Percentiles rank a stretch among this genome's conserved stretches.
Conservation (phyloP, 1,140 invertebrate genomes). For the Rhizoglyphus robini region DNA sequence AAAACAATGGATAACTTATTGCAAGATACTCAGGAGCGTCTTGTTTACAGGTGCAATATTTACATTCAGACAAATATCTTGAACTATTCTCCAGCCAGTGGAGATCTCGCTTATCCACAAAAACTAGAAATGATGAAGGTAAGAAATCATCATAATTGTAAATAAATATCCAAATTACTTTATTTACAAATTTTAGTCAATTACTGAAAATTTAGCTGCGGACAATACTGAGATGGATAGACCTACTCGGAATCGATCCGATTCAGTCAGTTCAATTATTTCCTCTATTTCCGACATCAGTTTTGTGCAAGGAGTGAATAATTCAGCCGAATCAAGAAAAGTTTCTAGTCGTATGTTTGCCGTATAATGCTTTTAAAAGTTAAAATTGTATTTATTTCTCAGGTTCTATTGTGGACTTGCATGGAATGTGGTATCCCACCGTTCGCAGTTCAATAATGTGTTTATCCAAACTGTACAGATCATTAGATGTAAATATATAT, state of each 20-base stretch:
- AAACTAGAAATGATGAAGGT: conserved; percentile 92
- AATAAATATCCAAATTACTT: neutral
- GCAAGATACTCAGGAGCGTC: conserved; percentile 87
- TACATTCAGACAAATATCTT: conserved; percentile 84
- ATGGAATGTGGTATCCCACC: conserved; percentile 99
- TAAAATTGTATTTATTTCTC: no score
- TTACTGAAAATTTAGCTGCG: conserved; percentile 22
- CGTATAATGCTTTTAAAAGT: no score
- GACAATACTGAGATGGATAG: neutral
- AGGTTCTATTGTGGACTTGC: conserved; percentile 78
- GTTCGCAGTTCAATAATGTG: conserved; percentile 86
- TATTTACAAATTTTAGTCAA: conserved; percentile 21
- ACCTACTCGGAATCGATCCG: conserved; percentile 22
- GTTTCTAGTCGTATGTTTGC: conserved; percentile 11
- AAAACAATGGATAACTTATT: conserved; percentile 67
- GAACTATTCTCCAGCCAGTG: conserved; percentile 69
- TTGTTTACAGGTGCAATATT: conserved; percentile 88
- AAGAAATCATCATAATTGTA: neutral
- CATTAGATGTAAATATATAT: conserved; percentile 58
- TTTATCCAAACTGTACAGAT: conserved; percentile 83
- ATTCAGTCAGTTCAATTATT: conserved; percentile 25
- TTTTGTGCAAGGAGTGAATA: neutral
- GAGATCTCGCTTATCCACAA: conserved; percentile 93
- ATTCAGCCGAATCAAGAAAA: neutral
- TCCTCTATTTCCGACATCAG: conserved; percentile 21